Base-by-base conservation (phyloP, 2,888 invertebrate genomes). In the Tenthredo scrophulariae region DNA sequence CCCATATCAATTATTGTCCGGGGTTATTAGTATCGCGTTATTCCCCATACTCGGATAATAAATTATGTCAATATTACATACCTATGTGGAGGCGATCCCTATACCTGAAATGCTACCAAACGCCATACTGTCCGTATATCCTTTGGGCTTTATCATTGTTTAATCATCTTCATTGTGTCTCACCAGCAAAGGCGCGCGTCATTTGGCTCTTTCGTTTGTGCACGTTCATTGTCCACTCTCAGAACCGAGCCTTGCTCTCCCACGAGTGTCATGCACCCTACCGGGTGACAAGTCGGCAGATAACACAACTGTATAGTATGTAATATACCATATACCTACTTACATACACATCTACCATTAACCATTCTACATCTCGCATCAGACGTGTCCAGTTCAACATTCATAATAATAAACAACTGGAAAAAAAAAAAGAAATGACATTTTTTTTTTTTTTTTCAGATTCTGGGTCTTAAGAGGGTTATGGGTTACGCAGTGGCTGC, bases 81-180 rank as follows among this genome's bases (percentile, higher is more conserved):
- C 37, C 6, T 37, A 7, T 37, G 37, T 37, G 10, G 10, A 62
- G 62, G 15, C 13, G 46, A 13, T 62, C 26, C 29, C 26, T 22
- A n/a, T 74, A 72, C 72, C 77, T 85, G 33, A 72, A 54, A 46
- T 74, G 84, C 84, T 84, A 84, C 58, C 65, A 43, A 54, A 29
- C 58, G 77, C 77, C 77, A 77, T 77, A 54, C 65, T 58, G 67
- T 22, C 43, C 33, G 62, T 22, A 33, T 67, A 40, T 22, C 33
- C 58, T 85, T 74, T 84, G 75, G 74, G 10, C 74, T 85, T 84
- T 85, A 85, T 85, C 86, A 86, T 86, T 86, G 86, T 86, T 88
- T 88, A 87, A 88, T 88, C 87, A 88, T 87, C 88, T 85, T 87
- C 85, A 87, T 88, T 88, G 88, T 88, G 87, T 86, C 86, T 85